Evolutionary conservation across 1,140 invertebrate species (phyloP), one percentile per base, ranked within the genome.

Genomic region (Aleiodes sp.): DNA sequence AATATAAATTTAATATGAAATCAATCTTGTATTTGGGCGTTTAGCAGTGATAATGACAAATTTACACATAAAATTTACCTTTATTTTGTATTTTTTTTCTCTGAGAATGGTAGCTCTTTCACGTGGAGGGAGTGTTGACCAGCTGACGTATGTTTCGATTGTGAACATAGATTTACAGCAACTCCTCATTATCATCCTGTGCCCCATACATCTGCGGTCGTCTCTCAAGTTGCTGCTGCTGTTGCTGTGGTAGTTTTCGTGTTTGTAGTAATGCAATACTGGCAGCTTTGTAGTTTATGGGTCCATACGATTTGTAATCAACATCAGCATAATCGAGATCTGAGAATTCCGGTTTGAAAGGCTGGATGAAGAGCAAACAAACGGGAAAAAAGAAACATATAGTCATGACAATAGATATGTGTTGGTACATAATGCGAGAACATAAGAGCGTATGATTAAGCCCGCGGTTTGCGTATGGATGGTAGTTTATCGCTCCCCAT

Each of bases 251-350:
- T 29, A 77, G 78, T 28, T 81, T 78, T 24, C 81, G 82, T 37
- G 82, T 82, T 37, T 86, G 81, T 2, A 85, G 75, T 6, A 86
- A 73, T 63, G 82, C 84, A 74, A 94, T 90, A 26, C 94, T 95
- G 41, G 94, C 94, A 70, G 91, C 91, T 83, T 96, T 96, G 87
- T 96, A 96, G 85, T 95, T 94, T 79, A 96, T 95, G 31, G 94
- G 94, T 68, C 94, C 94, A 84, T 95, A 95, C 70, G 91, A 92
- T 80, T 92, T 91, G 85, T 94, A 92, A 81, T 96, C 94, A 71
- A 94, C 92, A 86, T 96, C 94, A 39, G 94, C 94, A 85, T 96
- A 96, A 79, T 94, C 93, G 81, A 96, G 88, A 83, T 92, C 94
- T 80, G 92, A 90, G 77, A 90, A 90, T 76, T 92, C 90, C 60